Base-by-base conservation (phyloP, 2,113 vertebrate species). In the Neoarius graeffei region DNA sequence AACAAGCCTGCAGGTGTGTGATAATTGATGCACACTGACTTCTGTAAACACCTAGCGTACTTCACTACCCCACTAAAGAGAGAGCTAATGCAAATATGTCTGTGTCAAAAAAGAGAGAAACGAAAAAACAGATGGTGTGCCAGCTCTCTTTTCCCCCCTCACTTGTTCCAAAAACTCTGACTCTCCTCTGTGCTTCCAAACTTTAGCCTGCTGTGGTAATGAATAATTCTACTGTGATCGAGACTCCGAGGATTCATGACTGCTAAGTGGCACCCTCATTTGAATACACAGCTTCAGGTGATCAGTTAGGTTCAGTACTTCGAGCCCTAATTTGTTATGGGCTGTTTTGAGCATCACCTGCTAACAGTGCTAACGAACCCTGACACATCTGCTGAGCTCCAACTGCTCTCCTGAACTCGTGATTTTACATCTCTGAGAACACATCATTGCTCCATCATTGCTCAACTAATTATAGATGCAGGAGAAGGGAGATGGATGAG, bases 171-270 rank as follows among this genome's bases (percentile, higher is more conserved):
- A 66, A 81, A 87, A 79, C 11, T 25, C 56, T 60, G 7, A 15
- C 56, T 80, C 89, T 11, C 5, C n/a, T 42, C 19, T 88, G 30
- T 84, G 25, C 82, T 81, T 88, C 80, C 84, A 66, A 17, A 80
- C 19, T 69, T 83, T 84, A 86, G 73, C 88, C 89, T 57, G 81
- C 57, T 86, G 85, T 64, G 57, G 62, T 57, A 84, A 87, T 91
- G 86, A 93, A 91, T 91, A 89, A 93, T 90, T 90, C 81, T 60
- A 35, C 66, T 76, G 82, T 62, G 88, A 74, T 69, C 27, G 69
- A 20, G 20, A 42, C n/a, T 50, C 84, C 59, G 76, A 64, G 73
- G 64, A 81, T 52, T 60, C 42, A 23, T 35, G 30, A 56, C 59
- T 67, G 48, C 83, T 35, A 67, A 66, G 23, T 8, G 57, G 60